A percentile compares a stretch with the other conserved stretches of the same genome.
Conservation (phyloP, 2,797 vertebrate species). For the Xenopus petersii region DNA sequence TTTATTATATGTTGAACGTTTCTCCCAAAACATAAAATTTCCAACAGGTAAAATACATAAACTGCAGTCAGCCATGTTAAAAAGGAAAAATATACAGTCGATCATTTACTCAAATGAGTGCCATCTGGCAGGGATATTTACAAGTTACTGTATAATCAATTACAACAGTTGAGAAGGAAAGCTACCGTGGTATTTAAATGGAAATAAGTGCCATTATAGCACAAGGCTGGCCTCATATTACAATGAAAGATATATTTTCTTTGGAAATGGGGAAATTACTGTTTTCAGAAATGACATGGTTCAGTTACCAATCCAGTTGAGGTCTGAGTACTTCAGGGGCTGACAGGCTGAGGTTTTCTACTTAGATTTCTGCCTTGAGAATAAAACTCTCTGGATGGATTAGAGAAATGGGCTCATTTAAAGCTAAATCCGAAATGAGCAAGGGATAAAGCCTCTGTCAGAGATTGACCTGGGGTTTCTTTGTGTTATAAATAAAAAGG, state of each 20-base stretch:
- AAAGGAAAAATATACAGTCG: conserved; percentile 24
- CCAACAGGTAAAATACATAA: conserved; percentile 23
- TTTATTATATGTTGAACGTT: no score
- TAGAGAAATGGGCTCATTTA: not conserved
- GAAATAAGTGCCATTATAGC: conserved; percentile 31
- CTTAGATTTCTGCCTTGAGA: not conserved
- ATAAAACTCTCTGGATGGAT: not conserved
- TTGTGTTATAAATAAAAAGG: no score
- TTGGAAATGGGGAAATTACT: conserved; percentile 56
- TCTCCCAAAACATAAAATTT: not conserved
- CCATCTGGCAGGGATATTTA: conserved; percentile 28
- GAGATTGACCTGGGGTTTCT: not conserved
- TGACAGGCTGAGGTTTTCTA: conserved; percentile 15
- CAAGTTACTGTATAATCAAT: conserved; percentile 26
- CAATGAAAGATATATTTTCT: conserved; percentile 42
- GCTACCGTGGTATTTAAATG: conserved; percentile 29
- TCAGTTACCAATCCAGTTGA: conserved; percentile 55
- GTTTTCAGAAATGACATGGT: conserved; percentile 54
- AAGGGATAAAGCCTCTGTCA: not conserved
- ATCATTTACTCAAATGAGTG: conserved; percentile 22
- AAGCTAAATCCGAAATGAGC: not conserved
- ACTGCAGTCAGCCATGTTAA: conserved; percentile 9
- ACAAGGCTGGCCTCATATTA: conserved; percentile 26
- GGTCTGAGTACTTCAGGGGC: conserved; percentile 29
- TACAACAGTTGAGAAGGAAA: conserved; percentile 29